A percentile compares a stretch with the other conserved stretches of the same genome.
phyloP scores from a whole-genome alignment of 2,113 vertebrate genomes.

The Toxotes chatareus region DNA sequence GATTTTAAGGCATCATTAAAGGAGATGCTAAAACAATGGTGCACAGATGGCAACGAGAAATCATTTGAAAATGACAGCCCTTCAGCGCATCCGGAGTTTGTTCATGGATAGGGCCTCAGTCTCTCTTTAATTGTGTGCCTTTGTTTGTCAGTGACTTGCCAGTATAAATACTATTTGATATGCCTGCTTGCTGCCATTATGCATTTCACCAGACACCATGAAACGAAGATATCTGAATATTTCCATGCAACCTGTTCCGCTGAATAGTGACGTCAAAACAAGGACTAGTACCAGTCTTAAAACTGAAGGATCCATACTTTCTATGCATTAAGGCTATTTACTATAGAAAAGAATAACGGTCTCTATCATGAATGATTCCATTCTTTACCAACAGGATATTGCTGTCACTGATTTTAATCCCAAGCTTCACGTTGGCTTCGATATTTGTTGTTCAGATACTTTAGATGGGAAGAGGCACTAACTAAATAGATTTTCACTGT shows the following conservation, averaged over 20 bases:
- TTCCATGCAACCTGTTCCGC: background rate
- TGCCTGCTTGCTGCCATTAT: background rate
- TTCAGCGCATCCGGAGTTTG: constrained; percentile 11
- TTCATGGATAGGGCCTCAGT: constrained; percentile 9
- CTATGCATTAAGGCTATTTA: background rate
- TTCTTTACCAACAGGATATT: background rate
- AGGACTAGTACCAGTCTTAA: no score
- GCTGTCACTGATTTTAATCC: background rate
- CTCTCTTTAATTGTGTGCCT: constrained; percentile 8
- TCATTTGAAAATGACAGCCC: constrained; percentile 42
- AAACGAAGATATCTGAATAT: constrained; percentile 5
- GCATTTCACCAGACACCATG: background rate
- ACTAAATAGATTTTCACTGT: background rate
- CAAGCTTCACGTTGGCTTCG: background rate
- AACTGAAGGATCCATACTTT: background rate
- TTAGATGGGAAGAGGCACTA: background rate
- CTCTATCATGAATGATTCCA: background rate
- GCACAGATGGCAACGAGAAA: constrained; percentile 41
- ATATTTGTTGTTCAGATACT: constrained; percentile 15
- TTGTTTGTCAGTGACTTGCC: constrained; percentile 17
- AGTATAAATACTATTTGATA: constrained; percentile 21
- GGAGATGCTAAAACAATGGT: constrained; percentile 19
- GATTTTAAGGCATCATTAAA: constrained; percentile 34
- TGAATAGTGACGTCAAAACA: background rate
- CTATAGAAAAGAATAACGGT: no score